phyloP scores from a whole-genome alignment of 2,797 vertebrate species.

The Rhinella marina region DNA sequence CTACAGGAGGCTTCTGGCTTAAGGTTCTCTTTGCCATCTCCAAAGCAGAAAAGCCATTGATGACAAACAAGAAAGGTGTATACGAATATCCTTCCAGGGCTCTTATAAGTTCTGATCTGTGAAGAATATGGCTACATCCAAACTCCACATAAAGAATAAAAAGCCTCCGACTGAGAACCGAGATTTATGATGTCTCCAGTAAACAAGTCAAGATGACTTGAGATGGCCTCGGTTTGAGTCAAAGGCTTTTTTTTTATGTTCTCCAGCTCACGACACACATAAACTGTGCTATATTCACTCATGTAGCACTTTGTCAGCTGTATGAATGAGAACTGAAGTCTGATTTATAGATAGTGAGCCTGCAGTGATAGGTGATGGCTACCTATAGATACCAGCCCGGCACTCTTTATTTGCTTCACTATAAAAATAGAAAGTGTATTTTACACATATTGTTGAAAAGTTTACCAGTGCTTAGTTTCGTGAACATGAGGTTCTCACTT shows the following conservation, averaged over 20 bases:
- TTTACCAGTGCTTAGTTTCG: background rate
- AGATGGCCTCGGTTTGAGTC: background rate
- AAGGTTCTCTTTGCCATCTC: background rate
- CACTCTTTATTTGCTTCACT: background rate
- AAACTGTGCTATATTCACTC: constrained; percentile 1
- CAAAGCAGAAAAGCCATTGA: constrained; percentile 26
- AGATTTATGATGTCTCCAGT: constrained; percentile 35
- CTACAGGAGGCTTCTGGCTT: background rate
- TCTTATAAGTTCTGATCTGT: constrained; percentile 28
- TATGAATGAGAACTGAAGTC: background rate
- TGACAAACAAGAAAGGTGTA: constrained; percentile 24
- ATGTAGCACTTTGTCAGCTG: background rate
- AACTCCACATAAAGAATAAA: background rate
- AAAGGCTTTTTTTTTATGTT: background rate
- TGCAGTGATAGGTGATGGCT: background rate
- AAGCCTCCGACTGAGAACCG: constrained; percentile 24
- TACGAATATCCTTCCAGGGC: background rate
- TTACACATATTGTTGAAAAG: background rate
- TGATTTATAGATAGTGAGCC: background rate
- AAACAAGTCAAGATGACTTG: constrained; percentile 33
- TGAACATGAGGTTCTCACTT: background rate
- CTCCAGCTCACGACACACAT: background rate
- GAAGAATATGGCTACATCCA: constrained; percentile 12
- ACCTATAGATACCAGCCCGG: background rate
- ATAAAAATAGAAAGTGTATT: constrained; percentile 3